Conservation (phyloP, 2,113 vertebrate genomes). For the Machaerirhynchus nigripectus region DNA sequence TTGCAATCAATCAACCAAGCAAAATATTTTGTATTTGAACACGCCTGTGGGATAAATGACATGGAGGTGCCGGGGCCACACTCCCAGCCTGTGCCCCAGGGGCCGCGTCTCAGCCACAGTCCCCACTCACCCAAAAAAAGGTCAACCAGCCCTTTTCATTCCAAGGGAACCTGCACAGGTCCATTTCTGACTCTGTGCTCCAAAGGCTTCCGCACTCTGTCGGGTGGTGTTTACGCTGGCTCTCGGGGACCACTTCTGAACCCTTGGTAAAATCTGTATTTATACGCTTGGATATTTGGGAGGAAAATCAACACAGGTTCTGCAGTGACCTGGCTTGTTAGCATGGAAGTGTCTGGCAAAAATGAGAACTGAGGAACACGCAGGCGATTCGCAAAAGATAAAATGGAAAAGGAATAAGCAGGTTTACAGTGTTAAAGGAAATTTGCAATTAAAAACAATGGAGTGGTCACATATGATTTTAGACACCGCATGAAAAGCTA, state of each 20-base stretch:
- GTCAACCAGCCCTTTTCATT: not conserved
- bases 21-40: not conserved
- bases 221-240: not conserved
- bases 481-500: not conserved
- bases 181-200: not conserved
- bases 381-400: not conserved
- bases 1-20: not conserved
- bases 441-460: not conserved
- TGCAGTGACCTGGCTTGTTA: conserved; percentile 21
- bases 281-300: conserved; percentile 3
- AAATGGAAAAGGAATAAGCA: not conserved
- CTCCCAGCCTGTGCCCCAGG: not conserved
- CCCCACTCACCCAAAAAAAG: not conserved
- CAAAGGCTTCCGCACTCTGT: not conserved
- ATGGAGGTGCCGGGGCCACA: fast-evolving
- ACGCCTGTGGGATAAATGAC: not conserved
- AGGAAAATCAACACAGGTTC: not conserved
- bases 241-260: not conserved
- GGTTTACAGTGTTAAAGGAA: not conserved
- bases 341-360: not conserved
- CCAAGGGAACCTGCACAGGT: not conserved
- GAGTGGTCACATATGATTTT: not conserved
- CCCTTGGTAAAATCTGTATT: not conserved
- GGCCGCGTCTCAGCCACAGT: not conserved
- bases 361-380: not conserved